phyloP scores from a whole-genome alignment of 2,888 invertebrate species.

The Apoderus coryli region DNA sequence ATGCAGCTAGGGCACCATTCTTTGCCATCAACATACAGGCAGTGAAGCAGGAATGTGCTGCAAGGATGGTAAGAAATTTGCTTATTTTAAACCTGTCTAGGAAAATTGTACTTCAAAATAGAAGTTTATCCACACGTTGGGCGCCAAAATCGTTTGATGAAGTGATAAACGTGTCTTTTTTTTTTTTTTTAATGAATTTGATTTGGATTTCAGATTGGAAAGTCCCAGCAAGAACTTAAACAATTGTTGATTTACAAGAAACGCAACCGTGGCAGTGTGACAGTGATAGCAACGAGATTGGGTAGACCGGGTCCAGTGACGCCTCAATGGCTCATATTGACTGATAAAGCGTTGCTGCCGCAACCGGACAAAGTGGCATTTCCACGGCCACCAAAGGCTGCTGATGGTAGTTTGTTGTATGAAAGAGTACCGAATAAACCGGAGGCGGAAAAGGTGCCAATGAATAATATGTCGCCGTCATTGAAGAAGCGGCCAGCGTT shows the following conservation, averaged over 20 bases:
- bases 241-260: constrained; percentile 39
- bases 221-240: constrained; percentile 40
- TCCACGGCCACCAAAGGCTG: constrained; percentile 82
- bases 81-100: too few relatives aligned
- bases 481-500: constrained; percentile 77
- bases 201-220: constrained; percentile 23
- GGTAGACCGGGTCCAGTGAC: constrained; percentile 42
- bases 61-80: constrained; percentile 33
- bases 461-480: constrained; percentile 39
- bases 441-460: constrained; percentile 52
- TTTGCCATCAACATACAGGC: constrained; percentile 61
- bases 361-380: constrained; percentile 69
- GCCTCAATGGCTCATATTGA: constrained; percentile 57
- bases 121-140: too few relatives aligned
- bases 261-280: constrained; percentile 50
- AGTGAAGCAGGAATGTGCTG: constrained; percentile 68
- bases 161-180: neutral
- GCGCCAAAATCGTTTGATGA: too few relatives aligned
- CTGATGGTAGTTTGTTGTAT: constrained; percentile 77
- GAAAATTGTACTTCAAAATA: too few relatives aligned
- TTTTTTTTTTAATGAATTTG: constrained; percentile 5
- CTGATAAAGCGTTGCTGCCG: constrained; percentile 57
- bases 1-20: constrained; percentile 79
- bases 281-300: constrained; percentile 54
- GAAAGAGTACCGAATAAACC: constrained; percentile 73